Evolutionary conservation across 2,113 vertebrate species (phyloP).

Genomic region (Pyrgilauda ruficollis): DNA sequence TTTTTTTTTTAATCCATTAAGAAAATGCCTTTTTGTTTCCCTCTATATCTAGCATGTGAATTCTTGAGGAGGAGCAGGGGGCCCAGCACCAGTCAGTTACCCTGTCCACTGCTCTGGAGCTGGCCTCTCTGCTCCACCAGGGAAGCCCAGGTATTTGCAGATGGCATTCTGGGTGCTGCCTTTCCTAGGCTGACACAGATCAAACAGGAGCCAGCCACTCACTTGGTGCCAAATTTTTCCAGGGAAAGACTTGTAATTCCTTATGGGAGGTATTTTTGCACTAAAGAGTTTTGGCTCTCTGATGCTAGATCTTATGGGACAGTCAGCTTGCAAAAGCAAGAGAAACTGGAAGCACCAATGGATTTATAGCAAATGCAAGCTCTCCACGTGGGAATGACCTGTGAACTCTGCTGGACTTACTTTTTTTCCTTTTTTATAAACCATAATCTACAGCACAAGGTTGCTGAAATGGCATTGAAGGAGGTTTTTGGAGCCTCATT

Average conservation of each 20-base stretch:
- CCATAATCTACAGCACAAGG: conserved; percentile 4
- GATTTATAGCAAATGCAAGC: not conserved
- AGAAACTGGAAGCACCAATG: not conserved
- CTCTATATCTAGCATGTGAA: not conserved
- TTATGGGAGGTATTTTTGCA: conserved; percentile 39
- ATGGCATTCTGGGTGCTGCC: conserved; percentile 14
- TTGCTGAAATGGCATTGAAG: conserved; percentile 28
- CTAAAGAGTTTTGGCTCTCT: conserved; percentile 58
- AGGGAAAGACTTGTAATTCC: conserved; percentile 5
- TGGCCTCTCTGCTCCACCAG: not conserved
- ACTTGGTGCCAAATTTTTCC: conserved; percentile 73
- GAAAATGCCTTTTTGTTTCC: conserved; percentile 11
- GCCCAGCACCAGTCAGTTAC: not conserved
- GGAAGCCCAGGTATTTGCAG: conserved; percentile 6
- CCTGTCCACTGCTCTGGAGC: not conserved
- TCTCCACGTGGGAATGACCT: not conserved
- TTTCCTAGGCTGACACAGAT: not conserved
- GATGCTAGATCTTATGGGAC: not conserved
- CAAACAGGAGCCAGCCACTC: conserved; percentile 37
- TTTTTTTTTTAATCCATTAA: not conserved
- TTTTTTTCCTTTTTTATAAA: not conserved
- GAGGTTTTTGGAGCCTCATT: not conserved
- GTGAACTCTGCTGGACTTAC: conserved; percentile 14
- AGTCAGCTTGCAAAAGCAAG: conserved; percentile 17
- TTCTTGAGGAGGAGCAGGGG: conserved; percentile 1